These are phyloP conservation scores for Malurus cyaneus DNA, from an alignment of 2,113 vertebrate species.

Conservation along the genomic window DNA sequence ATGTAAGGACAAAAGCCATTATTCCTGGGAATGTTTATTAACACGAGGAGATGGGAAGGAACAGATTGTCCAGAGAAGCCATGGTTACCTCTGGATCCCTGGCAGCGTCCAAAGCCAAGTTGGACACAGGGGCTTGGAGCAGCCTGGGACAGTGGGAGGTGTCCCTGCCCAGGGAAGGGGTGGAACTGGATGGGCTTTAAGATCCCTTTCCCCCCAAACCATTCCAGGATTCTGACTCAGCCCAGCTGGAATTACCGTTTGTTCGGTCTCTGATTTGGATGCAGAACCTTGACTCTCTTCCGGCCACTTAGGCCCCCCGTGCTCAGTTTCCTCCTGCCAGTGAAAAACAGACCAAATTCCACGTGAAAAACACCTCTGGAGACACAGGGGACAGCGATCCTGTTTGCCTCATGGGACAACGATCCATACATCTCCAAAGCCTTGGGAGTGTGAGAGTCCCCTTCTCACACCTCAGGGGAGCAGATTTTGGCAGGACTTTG, in stretches of 20 bases:
- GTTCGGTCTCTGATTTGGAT: conserved; percentile 68
- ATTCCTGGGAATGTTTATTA: rapidly evolving
- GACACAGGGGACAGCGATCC: rapidly evolving
- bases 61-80: neutral
- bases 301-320: conserved; percentile 64
- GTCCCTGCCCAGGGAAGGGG: neutral
- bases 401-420: rapidly evolving
- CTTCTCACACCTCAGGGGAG: neutral
- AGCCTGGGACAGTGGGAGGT: neutral
- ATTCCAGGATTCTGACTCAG: rapidly evolving
- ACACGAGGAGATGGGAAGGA: neutral
- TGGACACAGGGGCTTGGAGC: neutral
- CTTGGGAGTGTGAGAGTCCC: rapidly evolving
- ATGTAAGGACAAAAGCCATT: neutral
- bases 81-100: neutral
- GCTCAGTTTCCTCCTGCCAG: conserved; percentile 76
- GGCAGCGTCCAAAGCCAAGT: rapidly evolving
- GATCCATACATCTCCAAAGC: neutral
- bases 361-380: rapidly evolving
- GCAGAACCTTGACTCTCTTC: conserved; percentile 26
- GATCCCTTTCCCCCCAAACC: neutral
- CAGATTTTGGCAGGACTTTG: neutral
- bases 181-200: rapidly evolving
- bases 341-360: neutral
- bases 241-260: conserved; percentile 43